Percentiles rank a stretch among this genome's conserved stretches.
These are phyloP conservation scores for Phaethon lepturus DNA, from an alignment of 2,113 vertebrate genomes.

Conservation along the genomic window DNA sequence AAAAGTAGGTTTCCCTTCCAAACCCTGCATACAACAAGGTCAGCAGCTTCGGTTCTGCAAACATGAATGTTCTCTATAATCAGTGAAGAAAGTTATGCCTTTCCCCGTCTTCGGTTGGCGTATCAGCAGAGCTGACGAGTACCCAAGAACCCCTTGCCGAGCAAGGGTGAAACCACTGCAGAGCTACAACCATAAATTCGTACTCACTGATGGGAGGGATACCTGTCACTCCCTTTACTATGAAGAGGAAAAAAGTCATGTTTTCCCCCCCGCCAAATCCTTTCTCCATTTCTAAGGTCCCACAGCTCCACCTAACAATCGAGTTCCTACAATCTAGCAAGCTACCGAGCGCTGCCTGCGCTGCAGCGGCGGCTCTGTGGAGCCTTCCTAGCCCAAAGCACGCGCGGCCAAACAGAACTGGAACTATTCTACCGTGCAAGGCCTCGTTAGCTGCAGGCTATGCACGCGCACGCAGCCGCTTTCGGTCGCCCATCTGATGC, in stretches of 20 bases:
- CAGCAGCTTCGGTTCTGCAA: neutral
- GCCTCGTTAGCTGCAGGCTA: neutral
- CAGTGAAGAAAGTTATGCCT: neutral
- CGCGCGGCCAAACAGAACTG: neutral
- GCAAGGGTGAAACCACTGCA: too few relatives aligned
- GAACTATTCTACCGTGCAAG: rapidly evolving
- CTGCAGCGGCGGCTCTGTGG: neutral
- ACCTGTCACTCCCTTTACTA: neutral
- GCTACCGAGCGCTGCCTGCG: neutral
- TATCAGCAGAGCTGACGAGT: neutral
- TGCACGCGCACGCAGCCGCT: too few relatives aligned
- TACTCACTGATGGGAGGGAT: neutral
- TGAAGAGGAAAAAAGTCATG: neutral
- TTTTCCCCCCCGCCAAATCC: neutral
- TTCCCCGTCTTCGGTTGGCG: neutral
- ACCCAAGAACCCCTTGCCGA: neutral
- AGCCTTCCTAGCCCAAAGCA: neutral
- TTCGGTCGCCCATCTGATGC: too few relatives aligned
- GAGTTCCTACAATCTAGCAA: neutral
- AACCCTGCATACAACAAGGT: neutral
- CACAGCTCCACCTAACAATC: neutral
- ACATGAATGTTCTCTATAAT: rapidly evolving
- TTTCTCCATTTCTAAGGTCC: neutral
- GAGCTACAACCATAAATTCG: neutral
- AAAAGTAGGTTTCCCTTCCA: neutral